These are phyloP conservation scores for Syrista parreyssii DNA, from an alignment of 2,888 invertebrate genomes.

Conservation along the genomic window DNA sequence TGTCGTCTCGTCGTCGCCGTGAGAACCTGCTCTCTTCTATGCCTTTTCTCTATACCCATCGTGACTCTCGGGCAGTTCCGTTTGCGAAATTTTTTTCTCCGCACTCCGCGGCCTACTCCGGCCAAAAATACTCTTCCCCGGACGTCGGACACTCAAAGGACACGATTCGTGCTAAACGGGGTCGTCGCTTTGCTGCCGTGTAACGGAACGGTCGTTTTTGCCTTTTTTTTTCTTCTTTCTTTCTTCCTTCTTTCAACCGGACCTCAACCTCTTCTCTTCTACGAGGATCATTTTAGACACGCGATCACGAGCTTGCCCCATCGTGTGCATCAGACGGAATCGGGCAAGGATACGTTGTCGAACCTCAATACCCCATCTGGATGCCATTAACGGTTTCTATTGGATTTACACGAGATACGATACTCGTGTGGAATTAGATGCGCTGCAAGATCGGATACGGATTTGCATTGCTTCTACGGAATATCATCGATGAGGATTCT, in stretches of 20 bases:
- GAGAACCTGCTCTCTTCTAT: conserved; percentile 50
- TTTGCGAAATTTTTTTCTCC: conserved; percentile 26
- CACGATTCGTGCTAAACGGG: conserved; percentile 8
- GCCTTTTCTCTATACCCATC: conserved; percentile 25
- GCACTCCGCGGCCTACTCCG: neutral
- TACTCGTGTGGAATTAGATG: neutral
- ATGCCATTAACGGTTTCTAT: neutral
- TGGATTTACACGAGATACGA: neutral
- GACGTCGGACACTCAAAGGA: conserved; percentile 1
- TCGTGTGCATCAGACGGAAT: neutral
- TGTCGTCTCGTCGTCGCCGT: conserved; percentile 49
- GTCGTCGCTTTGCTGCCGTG: conserved; percentile 8
- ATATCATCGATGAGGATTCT: neutral
- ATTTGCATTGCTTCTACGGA: neutral
- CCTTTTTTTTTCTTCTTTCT: neutral
- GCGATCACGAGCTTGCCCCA: neutral
- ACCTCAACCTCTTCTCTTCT: neutral
- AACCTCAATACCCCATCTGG: neutral
- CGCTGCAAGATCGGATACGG: neutral
- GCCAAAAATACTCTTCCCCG: conserved; percentile 12
- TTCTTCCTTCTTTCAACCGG: neutral
- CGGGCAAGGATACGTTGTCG: neutral
- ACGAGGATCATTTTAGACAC: neutral
- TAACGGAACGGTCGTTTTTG: neutral
- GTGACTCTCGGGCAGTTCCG: conserved; percentile 34